Evolutionary conservation across 2,888 invertebrate species (phyloP), one percentile per base, ranked within the genome.

Genomic region (Lasioglossum lativentre): DNA sequence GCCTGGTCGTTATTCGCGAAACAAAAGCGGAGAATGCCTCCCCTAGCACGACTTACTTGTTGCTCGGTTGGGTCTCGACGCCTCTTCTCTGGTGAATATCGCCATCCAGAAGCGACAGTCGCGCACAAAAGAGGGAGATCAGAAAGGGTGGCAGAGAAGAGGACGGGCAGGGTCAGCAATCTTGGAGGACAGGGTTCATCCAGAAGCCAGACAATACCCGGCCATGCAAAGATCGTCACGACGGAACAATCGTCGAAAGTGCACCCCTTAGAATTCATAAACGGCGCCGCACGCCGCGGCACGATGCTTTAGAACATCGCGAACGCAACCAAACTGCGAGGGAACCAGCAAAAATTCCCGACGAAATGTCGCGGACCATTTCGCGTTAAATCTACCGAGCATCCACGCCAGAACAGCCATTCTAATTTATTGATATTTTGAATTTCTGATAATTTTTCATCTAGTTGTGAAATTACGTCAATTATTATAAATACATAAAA

Each of bases 161-260:
- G 40, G 40, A 30, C 16, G 45, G 56, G 42, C 42, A 68, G 83
- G 87, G 78, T 87, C 89, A 87, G 84, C 78, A 76, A 86, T 88
- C 79, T 78, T 86, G 70, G 75, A 75, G 86, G 80, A 88, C 83
- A 83, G 87, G 86, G 88, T 91, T 88, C 90, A 86, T 89, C 86
- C 87, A 75, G 87, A 89, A 87, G 84, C 72, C 80, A 80, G 88
- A 92, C 88, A 91, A 91, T 91, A 83, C 66, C 75, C 75, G 72
- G 76, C 70, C 78, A 71, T 80, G 83, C 78, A 76, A 72, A 75
- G 86, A 85, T 91, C 80, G 83, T n/a, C 70, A 40, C 70, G 59
- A 77, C 12, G 68, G 88, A 89, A 92, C 92, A 92, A 92, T 92
- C 88, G 90, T 80, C 88, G 85, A 80, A 82, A 84, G 85, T 82